phyloP scores from a whole-genome alignment of 2,888 invertebrate species.

The Temnothorax rugatulus region DNA sequence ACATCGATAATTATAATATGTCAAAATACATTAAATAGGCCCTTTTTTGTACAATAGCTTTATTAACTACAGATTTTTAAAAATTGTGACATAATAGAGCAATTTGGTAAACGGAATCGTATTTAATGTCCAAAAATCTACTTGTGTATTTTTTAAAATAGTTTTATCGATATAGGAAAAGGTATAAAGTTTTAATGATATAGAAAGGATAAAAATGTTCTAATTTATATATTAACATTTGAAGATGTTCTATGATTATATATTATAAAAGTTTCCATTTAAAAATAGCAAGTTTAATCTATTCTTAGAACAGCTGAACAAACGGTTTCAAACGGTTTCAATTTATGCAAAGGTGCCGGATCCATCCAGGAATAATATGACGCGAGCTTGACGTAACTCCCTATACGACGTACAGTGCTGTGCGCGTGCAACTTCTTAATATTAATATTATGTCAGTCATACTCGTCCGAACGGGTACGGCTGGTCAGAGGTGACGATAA shows the following conservation, averaged over 20 bases:
- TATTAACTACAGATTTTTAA: background rate
- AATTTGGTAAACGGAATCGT: background rate
- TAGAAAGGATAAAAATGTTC: background rate
- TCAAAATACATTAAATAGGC: background rate
- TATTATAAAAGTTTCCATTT: background rate
- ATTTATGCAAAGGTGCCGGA: constrained; percentile 8
- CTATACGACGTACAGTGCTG: background rate
- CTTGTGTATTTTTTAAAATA: background rate
- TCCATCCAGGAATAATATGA: constrained; percentile 64
- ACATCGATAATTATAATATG: background rate
- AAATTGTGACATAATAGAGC: background rate
- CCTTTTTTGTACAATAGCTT: background rate
- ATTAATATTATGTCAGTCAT: constrained; percentile 77
- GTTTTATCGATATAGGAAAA: background rate
- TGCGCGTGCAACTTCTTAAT: constrained; percentile 66
- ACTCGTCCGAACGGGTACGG: constrained; percentile 62
- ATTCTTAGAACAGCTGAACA: constrained; percentile 32
- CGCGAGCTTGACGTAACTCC: constrained; percentile 71
- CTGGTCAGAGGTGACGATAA: constrained; percentile 80
- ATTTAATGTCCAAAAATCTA: no score
- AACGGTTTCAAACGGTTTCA: background rate
- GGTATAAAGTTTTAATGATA: background rate
- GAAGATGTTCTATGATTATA: background rate
- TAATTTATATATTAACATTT: background rate
- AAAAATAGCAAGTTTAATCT: background rate